These are phyloP conservation scores for Alectoris magna DNA, from an alignment of 2,797 vertebrate genomes.

Conservation along the genomic window DNA sequence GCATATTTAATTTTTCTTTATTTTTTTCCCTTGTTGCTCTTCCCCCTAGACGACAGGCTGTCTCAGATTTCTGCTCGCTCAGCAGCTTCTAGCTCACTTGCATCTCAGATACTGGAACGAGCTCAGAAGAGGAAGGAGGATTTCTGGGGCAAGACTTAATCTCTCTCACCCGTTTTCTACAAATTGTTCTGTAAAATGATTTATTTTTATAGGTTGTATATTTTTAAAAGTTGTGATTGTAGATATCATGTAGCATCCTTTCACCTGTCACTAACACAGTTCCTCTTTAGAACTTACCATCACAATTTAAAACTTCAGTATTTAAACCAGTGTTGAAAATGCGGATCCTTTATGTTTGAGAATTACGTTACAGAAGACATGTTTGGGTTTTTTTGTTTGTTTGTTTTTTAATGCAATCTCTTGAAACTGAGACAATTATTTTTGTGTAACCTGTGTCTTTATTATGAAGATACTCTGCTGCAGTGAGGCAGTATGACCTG, in stretches of 20 bases:
- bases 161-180: neutral
- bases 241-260: neutral
- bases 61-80: conserved; percentile 88
- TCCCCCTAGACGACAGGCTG: conserved; percentile 82
- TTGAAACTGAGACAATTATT: neutral
- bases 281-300: neutral
- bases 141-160: conserved; percentile 86
- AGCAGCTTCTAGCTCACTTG: conserved; percentile 83
- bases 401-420: neutral
- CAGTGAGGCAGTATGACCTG: neutral
- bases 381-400: neutral
- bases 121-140: conserved; percentile 85
- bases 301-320: neutral
- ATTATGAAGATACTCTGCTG: neutral
- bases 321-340: neutral
- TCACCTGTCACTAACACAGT: neutral
- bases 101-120: conserved; percentile 85
- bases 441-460: neutral
- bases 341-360: neutral
- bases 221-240: neutral
- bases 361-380: neutral
- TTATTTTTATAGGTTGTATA: neutral
- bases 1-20: neutral
- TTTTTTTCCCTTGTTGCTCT: neutral
- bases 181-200: neutral